phyloP scores from a whole-genome alignment of 2,113 vertebrate genomes.

The Pithys albifrons region DNA sequence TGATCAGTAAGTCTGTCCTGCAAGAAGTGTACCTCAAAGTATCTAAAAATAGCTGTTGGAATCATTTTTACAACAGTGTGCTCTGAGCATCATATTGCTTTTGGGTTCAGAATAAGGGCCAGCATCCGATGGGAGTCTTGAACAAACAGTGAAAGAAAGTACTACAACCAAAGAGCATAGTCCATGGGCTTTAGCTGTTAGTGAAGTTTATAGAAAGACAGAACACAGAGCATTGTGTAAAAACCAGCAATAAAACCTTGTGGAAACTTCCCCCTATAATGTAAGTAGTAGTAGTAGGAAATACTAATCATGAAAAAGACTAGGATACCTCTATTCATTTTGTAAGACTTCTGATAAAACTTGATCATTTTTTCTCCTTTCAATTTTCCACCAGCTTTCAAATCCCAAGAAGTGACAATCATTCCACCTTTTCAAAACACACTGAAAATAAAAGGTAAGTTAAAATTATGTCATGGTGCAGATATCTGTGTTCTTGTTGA shows the following conservation, averaged over 20 bases:
- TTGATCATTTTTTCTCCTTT: neutral
- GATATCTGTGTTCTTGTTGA: neutral
- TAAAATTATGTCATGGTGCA: neutral
- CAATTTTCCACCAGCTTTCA: neutral
- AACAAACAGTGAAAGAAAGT: neutral
- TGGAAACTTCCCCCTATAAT: neutral
- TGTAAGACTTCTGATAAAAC: neutral
- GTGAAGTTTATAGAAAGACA: neutral
- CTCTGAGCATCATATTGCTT: neutral
- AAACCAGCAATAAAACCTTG: neutral
- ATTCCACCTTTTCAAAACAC: conserved; percentile 37
- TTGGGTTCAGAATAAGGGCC: neutral
- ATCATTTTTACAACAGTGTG: neutral
- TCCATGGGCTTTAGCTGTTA: neutral
- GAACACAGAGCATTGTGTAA: neutral
- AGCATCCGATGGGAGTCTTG: neutral
- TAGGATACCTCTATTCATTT: neutral
- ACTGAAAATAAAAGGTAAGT: conserved; percentile 67
- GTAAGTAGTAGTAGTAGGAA: neutral
- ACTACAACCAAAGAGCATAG: neutral
- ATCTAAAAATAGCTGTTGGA: neutral
- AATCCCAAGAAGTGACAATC: conserved; percentile 5
- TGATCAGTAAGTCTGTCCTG: neutral
- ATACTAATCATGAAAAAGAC: neutral
- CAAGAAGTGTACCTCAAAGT: neutral